Evolutionary conservation across 1,140 invertebrate genomes (phyloP).

Genomic region (Bathynomus jamesi): DNA sequence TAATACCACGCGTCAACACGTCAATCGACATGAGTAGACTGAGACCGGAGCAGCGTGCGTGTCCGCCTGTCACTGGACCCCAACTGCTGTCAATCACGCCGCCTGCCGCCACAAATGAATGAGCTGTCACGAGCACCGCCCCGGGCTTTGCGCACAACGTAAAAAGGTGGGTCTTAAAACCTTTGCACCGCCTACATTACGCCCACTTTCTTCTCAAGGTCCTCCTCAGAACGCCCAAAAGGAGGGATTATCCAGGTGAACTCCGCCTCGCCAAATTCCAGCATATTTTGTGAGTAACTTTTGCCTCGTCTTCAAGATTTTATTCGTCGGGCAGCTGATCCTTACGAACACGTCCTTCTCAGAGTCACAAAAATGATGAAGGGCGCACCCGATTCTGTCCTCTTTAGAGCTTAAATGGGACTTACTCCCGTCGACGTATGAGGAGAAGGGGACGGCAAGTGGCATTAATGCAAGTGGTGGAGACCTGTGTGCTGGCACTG

Average conservation of each 20-base stretch:
- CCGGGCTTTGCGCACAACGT: neutral
- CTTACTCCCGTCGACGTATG: neutral
- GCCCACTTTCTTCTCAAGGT: neutral
- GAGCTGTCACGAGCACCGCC: conserved; percentile 31
- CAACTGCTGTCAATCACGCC: conserved; percentile 39
- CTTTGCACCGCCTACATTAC: neutral
- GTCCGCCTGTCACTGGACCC: conserved; percentile 38
- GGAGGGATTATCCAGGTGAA: neutral
- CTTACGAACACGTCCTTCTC: neutral
- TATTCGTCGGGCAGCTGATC: neutral
- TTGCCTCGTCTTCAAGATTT: neutral
- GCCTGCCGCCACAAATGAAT: conserved; percentile 38
- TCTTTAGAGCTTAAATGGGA: neutral
- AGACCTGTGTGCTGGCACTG: neutral
- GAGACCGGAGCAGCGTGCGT: conserved; percentile 37
- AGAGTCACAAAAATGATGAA: neutral
- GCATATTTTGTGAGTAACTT: neutral
- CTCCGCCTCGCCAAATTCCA: neutral
- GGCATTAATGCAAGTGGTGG: neutral
- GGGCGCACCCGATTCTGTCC: neutral
- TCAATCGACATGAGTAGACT: conserved; percentile 38
- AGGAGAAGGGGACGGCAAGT: neutral
- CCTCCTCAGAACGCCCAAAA: neutral
- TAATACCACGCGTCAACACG: conserved; percentile 26
- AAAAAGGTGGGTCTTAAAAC: neutral